These are phyloP conservation scores for Hypomecis atomaria DNA, from an alignment of 2,888 invertebrate species.

Conservation along the genomic window DNA sequence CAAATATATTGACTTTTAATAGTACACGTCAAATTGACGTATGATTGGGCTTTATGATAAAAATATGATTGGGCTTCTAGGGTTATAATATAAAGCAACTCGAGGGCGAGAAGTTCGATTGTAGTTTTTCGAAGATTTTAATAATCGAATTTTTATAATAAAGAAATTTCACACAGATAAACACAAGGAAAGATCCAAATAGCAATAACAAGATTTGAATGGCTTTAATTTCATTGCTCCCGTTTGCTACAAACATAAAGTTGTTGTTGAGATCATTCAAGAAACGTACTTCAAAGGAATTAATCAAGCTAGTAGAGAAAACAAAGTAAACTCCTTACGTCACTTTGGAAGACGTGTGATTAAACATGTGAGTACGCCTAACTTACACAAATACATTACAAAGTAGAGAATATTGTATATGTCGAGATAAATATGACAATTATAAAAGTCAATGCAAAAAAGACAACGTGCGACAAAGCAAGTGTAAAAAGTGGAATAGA, in stretches of 20 bases:
- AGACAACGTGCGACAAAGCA: slow-evolving; percentile 71
- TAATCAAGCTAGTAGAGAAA: slow-evolving; percentile 10
- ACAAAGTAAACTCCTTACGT: slow-evolving; percentile 67
- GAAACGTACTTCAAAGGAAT: slow-evolving; percentile 7
- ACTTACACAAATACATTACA: slow-evolving; percentile 70
- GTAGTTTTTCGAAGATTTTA: too few relatives aligned
- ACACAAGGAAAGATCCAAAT: background rate
- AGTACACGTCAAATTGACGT: too few relatives aligned
- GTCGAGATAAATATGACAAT: slow-evolving; percentile 44
- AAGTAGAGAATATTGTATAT: slow-evolving; percentile 61
- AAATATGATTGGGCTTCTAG: too few relatives aligned
- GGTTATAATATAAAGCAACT: too few relatives aligned
- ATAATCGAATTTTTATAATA: too few relatives aligned
- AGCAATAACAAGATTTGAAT: background rate
- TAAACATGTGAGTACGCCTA: slow-evolving; percentile 78
- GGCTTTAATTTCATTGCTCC: background rate
- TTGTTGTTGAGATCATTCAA: slow-evolving; percentile 1
- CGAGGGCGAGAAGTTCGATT: too few relatives aligned
- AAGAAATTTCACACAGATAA: background rate
- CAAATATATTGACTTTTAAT: too few relatives aligned
- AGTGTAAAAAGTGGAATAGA: slow-evolving; percentile 66
- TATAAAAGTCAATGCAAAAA: slow-evolving; percentile 50
- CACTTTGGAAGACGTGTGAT: slow-evolving; percentile 84
- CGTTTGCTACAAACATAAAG: background rate
- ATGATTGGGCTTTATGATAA: too few relatives aligned